These are phyloP conservation scores for Triplophysa dalaica DNA, from an alignment of 2,113 vertebrate genomes.

Conservation along the genomic window DNA sequence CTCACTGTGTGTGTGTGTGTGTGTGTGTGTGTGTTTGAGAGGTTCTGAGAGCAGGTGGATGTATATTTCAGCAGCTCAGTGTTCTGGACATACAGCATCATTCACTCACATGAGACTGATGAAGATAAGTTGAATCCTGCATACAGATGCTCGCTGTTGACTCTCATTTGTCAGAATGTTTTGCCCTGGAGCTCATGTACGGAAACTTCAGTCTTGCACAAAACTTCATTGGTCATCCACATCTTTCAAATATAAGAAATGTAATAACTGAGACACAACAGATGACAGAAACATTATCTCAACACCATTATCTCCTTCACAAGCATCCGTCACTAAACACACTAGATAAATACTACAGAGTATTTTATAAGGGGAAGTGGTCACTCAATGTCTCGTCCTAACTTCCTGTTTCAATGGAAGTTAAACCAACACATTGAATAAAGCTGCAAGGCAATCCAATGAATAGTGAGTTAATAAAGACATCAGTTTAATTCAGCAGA, in stretches of 20 bases:
- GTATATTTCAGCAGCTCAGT: slow-evolving; percentile 53
- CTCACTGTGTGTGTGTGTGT: background rate
- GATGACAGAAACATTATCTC: background rate
- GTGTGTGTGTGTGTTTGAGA: slow-evolving; percentile 16
- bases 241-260: too few species aligned
- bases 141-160: slow-evolving; percentile 60
- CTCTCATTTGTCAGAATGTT: slow-evolving; percentile 59
- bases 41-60: slow-evolving; percentile 45
- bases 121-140: slow-evolving; percentile 36
- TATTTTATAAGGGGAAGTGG: too few species aligned
- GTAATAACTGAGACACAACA: too few species aligned
- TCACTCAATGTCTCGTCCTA: too few species aligned
- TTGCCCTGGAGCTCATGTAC: slow-evolving; percentile 47
- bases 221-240: background rate
- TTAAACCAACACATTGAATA: too few species aligned
- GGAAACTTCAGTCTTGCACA: background rate
- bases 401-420: too few species aligned
- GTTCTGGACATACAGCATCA: background rate
- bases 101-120: background rate
- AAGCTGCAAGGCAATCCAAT: too few species aligned
- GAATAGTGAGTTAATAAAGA: too few species aligned
- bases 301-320: too few species aligned
- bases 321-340: too few species aligned
- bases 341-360: too few species aligned
- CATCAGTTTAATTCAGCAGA: too few species aligned